phyloP scores from a whole-genome alignment of 2,113 vertebrate genomes.

The Nannospalax galili region DNA sequence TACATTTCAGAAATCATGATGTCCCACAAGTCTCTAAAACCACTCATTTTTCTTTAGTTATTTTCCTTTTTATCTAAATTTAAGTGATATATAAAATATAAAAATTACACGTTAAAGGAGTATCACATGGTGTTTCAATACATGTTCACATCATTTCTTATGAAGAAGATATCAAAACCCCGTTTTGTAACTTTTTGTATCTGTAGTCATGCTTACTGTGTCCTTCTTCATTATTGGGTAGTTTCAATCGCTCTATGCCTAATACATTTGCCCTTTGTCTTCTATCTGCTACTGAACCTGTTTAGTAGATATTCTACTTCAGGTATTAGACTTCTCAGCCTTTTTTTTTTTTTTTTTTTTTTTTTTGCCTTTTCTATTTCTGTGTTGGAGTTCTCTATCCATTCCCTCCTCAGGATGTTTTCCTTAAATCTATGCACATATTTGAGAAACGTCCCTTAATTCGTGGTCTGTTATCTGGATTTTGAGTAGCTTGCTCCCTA shows the following conservation, averaged over 20 bases:
- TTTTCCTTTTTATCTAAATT: neutral
- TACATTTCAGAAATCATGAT: slow-evolving; percentile 24
- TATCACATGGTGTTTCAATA: neutral
- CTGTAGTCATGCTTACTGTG: neutral
- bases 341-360: slow-evolving; percentile 23
- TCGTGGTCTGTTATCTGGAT: neutral
- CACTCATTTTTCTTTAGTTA: neutral
- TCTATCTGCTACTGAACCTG: neutral
- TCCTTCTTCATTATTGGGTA: neutral
- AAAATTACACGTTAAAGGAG: neutral
- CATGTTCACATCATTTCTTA: neutral
- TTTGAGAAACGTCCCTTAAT: neutral
- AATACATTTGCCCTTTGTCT: neutral
- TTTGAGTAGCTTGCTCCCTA: neutral
- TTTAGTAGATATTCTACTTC: neutral
- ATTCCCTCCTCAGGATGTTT: neutral
- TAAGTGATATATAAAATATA: neutral
- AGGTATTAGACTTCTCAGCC: neutral
- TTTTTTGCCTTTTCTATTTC: neutral
- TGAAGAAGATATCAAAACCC: neutral
- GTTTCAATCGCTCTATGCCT: neutral
- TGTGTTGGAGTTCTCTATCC: neutral
- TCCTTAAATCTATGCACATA: neutral
- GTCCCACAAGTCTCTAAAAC: neutral
- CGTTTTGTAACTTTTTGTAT: neutral